Evolutionary conservation across 1,140 invertebrate genomes (phyloP).

Genomic region (Nomia melanderi): DNA sequence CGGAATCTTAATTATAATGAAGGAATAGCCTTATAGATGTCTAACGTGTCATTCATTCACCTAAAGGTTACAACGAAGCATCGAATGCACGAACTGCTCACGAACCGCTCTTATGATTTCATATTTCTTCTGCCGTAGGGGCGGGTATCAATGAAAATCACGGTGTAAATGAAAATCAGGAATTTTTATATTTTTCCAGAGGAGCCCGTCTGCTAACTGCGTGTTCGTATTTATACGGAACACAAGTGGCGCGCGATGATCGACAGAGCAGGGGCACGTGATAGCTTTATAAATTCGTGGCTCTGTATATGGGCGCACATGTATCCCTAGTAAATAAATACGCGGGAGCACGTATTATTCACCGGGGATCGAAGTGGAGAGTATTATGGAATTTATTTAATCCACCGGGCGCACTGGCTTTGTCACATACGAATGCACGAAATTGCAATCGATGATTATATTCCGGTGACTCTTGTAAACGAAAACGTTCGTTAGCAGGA

Average conservation of each 20-base stretch:
- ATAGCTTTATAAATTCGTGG: slow-evolving; percentile 66
- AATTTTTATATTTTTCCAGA: slow-evolving; percentile 5
- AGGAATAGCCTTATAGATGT: too few species aligned
- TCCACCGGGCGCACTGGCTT: slow-evolving; percentile 75
- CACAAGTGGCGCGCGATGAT: slow-evolving; percentile 56
- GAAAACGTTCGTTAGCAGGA: slow-evolving; percentile 63
- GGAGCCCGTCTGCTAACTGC: not conserved
- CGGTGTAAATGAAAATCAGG: not conserved
- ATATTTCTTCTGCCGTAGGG: too few species aligned
- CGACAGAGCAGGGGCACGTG: slow-evolving; percentile 62
- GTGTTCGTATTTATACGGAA: slow-evolving; percentile 19
- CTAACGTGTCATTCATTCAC: too few species aligned
- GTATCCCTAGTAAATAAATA: slow-evolving; percentile 63
- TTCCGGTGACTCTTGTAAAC: slow-evolving; percentile 58
- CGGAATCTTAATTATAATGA: too few species aligned
- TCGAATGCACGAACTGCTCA: too few species aligned
- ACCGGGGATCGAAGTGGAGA: slow-evolving; percentile 72
- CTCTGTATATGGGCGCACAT: slow-evolving; percentile 25
- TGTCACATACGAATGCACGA: slow-evolving; percentile 74
- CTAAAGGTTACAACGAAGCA: too few species aligned
- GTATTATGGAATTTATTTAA: slow-evolving; percentile 79
- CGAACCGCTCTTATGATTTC: too few species aligned
- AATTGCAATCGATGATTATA: slow-evolving; percentile 67
- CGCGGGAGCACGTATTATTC: slow-evolving; percentile 67
- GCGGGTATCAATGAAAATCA: not conserved